Conservation (phyloP, 2,797 vertebrate species). For the Crocodylus rhombifer region DNA sequence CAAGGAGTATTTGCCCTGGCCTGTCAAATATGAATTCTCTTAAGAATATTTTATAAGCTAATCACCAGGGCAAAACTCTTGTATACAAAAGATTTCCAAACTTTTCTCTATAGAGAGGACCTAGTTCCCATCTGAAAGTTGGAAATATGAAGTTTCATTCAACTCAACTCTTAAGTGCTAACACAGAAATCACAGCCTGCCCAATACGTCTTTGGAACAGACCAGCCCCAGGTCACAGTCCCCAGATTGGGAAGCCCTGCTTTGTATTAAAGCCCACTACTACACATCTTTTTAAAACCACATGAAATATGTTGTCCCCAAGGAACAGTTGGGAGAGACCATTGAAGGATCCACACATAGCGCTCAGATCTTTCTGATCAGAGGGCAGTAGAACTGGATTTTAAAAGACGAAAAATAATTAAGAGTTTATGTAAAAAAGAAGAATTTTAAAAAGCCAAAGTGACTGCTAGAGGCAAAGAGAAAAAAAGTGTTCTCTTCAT, state of each 20-base stretch:
- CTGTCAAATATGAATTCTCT: background rate
- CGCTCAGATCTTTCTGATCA: background rate
- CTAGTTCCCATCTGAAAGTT: background rate
- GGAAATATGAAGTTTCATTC: background rate
- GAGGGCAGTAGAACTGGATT: background rate
- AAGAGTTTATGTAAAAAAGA: slow-evolving; percentile 8
- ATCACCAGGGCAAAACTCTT: background rate
- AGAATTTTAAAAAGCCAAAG: slow-evolving; percentile 27
- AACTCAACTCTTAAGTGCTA: background rate
- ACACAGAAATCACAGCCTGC: background rate
- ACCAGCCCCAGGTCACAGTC: background rate
- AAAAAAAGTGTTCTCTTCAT: slow-evolving; percentile 44
- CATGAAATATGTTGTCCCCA: background rate
- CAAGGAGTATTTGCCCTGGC: background rate
- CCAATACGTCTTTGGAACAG: background rate
- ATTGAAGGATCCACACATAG: background rate
- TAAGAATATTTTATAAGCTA: background rate
- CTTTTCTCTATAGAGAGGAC: background rate
- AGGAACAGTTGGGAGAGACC: slow-evolving; percentile 1
- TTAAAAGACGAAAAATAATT: background rate
- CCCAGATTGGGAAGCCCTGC: background rate
- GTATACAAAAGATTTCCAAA: background rate
- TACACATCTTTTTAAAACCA: background rate
- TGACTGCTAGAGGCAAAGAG: slow-evolving; percentile 36
- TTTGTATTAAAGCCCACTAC: background rate